Conservation (phyloP, 2,113 vertebrate genomes). For the Loxodonta africana region DNA sequence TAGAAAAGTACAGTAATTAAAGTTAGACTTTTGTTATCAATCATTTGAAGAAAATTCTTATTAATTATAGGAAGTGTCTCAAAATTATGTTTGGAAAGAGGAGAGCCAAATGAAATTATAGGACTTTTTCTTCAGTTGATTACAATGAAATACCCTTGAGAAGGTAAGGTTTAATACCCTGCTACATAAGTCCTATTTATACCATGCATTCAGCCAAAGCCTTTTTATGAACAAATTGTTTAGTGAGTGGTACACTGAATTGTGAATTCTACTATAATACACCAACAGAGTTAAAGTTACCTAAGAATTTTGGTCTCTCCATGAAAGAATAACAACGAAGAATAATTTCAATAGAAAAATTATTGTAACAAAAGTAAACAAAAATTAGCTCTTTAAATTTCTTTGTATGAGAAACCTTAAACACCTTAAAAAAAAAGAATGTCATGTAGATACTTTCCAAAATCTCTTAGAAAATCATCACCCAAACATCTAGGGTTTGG, state of each 20-base stretch:
- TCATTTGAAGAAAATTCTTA: conserved; percentile 49
- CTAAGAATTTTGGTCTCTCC: conserved; percentile 18
- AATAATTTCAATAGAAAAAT: conserved; percentile 59
- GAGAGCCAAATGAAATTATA: conserved; percentile 57
- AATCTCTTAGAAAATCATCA: background rate
- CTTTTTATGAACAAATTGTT: conserved; percentile 24
- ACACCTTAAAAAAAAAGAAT: background rate
- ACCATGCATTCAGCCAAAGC: background rate
- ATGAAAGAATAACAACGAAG: background rate
- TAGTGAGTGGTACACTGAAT: background rate
- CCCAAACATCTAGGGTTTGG: background rate
- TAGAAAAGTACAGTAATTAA: conserved; percentile 52
- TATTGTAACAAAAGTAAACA: conserved; percentile 39
- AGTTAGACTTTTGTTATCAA: conserved; percentile 42
- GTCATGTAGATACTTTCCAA: background rate
- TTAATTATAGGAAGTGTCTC: conserved; percentile 77
- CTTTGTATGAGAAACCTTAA: conserved; percentile 29
- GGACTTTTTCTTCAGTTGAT: conserved; percentile 71
- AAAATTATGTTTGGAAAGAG: conserved; percentile 57
- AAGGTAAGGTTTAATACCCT: conserved; percentile 34
- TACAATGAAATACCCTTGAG: conserved; percentile 26
- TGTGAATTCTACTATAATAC: conserved; percentile 54
- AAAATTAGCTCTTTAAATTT: conserved; percentile 37
- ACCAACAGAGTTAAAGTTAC: background rate
- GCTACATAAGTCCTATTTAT: conserved; percentile 16